Conservation (phyloP, 1,140 invertebrate species). For the Sitobion miscanthi region DNA sequence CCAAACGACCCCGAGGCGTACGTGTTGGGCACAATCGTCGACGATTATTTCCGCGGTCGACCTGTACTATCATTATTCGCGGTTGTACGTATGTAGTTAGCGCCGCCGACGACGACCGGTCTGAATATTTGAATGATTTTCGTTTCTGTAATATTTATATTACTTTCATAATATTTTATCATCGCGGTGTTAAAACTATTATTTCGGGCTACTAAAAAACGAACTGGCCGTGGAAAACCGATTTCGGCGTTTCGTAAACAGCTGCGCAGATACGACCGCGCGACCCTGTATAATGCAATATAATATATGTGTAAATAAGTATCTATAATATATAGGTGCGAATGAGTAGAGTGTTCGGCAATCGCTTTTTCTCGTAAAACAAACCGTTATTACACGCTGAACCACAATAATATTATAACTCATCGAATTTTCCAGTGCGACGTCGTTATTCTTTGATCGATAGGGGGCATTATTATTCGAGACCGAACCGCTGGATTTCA, state of each 20-base stretch:
- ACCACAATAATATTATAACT: too few species aligned
- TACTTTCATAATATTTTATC: neutral
- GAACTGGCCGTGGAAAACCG: neutral
- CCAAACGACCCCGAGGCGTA: neutral
- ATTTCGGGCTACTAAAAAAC: neutral
- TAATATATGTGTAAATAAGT: too few species aligned
- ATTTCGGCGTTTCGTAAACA: neutral
- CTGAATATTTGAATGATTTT: neutral
- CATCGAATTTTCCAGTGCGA: too few species aligned
- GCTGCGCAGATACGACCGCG: too few species aligned
- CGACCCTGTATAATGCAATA: neutral
- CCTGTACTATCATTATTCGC: neutral
- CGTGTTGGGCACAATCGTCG: neutral
- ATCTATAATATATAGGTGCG: too few species aligned
- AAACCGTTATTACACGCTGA: neutral
- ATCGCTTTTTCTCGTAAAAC: neutral
- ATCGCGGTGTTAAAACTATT: neutral
- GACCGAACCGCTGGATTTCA: neutral
- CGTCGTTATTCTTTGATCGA: too few species aligned
- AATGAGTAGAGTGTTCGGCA: neutral
- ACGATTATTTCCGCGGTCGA: neutral
- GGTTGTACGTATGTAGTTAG: neutral
- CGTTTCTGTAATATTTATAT: neutral
- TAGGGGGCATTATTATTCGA: neutral
- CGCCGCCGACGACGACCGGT: neutral